Base-by-base conservation (phyloP, 2,113 vertebrate genomes). In the Oryzias celebensis region DNA sequence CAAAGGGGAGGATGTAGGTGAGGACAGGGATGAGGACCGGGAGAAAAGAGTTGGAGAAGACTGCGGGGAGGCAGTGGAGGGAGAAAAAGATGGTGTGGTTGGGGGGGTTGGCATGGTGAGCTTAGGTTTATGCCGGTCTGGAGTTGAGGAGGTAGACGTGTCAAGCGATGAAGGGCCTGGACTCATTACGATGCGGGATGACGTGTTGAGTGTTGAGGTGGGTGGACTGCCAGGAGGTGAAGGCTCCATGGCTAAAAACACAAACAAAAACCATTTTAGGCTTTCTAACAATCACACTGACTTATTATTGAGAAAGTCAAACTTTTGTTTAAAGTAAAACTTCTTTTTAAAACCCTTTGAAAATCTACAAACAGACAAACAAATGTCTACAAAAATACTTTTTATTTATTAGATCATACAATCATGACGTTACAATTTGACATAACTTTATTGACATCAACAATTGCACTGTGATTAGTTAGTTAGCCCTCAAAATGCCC, bases 231-330 rank as follows among this genome's bases (percentile, higher is more conserved):
- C 54, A 2, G 74, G 47, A 13, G 65, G 42, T 0, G 74, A 70
- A 24, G 81, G 73, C 1, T 90, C 86, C 87, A 89, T 90, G 58
- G 54, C 87, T 90, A 66, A 54, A 85, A 87, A 17, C 2, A 4
- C 5, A 75, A 55, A 16, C 10, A 44, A 41, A 6, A 51, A 50
- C 71, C 14, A 8, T 51, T 18, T 4, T 12, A 4, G 2, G 14
- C 43, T 42, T 3, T 48, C 56, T 26, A 5, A 45, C 31, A 36
- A 57, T 18, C 23, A 45, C 2, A 17, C 4, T 17, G 1, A 61
- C 16, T 12, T 36, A 36, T 36, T 36, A 36, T 36, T 36, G 12
- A 12, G 3, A 3, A 36, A 36, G 36, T 0, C 2, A 12, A 36
- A 13, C 2, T 36, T 2, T 36, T 36, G 10, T 36, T 12, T 10